These are phyloP conservation scores for Coptodon rendalli DNA, from an alignment of 2,113 vertebrate species.

Conservation along the genomic window DNA sequence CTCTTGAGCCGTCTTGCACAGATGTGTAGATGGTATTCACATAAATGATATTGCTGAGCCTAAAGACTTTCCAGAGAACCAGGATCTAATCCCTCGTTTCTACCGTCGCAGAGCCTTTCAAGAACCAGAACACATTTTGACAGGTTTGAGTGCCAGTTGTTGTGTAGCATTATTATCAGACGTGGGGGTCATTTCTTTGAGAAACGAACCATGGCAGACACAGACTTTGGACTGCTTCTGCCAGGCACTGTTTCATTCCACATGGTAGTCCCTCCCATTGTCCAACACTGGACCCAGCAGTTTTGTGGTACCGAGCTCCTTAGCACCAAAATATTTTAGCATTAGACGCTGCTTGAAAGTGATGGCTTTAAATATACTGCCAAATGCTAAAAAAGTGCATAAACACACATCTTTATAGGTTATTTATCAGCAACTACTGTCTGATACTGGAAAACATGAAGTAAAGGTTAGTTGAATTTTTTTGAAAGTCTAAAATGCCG, in stretches of 20 bases:
- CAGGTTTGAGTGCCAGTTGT: neutral
- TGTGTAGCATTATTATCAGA: neutral
- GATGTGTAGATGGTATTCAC: neutral
- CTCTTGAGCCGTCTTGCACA: neutral
- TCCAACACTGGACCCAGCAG: rapidly evolving
- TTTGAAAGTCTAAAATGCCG: neutral
- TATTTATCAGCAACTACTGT: neutral
- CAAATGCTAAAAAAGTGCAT: neutral
- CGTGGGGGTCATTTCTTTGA: neutral
- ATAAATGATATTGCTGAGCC: neutral
- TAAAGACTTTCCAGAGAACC: neutral
- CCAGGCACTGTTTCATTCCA: neutral
- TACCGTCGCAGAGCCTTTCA: neutral
- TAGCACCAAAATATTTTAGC: neutral
- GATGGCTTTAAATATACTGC: neutral
- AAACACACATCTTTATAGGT: neutral
- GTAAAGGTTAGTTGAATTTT: neutral
- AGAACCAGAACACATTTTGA: neutral
- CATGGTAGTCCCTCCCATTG: rapidly evolving
- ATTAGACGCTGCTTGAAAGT: neutral
- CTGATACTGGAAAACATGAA: neutral
- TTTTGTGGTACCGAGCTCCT: neutral
- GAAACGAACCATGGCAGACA: neutral
- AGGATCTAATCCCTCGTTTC: neutral
- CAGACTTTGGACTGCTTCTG: neutral